These are phyloP conservation scores for Macrosiphum euphorbiae DNA, from an alignment of 2,888 invertebrate species.

Conservation along the genomic window DNA sequence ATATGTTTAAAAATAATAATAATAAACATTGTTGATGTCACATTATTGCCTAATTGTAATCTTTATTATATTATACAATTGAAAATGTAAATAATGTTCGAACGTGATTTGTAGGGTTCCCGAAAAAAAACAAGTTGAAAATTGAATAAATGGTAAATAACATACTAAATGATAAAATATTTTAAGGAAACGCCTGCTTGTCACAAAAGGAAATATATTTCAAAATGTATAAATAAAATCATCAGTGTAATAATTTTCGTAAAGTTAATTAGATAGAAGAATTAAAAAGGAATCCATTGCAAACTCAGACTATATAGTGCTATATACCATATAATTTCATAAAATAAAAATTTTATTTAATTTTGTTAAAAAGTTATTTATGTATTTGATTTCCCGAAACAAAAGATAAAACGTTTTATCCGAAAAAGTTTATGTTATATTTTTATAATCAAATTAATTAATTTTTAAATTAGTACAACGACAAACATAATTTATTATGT, in stretches of 20 bases:
- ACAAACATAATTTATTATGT: not conserved
- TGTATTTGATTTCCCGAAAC: not conserved
- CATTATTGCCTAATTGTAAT: constrained; percentile 3
- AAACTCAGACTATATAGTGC: not conserved
- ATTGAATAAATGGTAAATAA: not conserved
- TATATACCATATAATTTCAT: not conserved
- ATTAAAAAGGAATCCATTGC: not conserved
- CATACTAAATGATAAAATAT: not conserved
- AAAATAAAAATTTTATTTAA: not conserved
- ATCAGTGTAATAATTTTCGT: not conserved
- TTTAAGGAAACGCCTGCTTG: not conserved
- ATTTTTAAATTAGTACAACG: constrained; percentile 8
- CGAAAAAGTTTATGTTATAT: not conserved
- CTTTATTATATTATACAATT: not conserved
- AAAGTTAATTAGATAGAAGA: not conserved
- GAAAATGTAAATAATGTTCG: constrained; percentile 38
- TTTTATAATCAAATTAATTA: constrained; percentile 25
- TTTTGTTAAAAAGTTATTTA: constrained; percentile 33
- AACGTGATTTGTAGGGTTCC: constrained; percentile 13
- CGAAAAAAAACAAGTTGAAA: constrained; percentile 13
- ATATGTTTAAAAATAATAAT: constrained; percentile 21
- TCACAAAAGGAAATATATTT: not conserved
- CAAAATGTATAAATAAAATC: not conserved
- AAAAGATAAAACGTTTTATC: not conserved
- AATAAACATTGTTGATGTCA: constrained; percentile 29